phyloP scores from a whole-genome alignment of 2,888 invertebrate species.

The Rhopalosiphum nymphaeae region DNA sequence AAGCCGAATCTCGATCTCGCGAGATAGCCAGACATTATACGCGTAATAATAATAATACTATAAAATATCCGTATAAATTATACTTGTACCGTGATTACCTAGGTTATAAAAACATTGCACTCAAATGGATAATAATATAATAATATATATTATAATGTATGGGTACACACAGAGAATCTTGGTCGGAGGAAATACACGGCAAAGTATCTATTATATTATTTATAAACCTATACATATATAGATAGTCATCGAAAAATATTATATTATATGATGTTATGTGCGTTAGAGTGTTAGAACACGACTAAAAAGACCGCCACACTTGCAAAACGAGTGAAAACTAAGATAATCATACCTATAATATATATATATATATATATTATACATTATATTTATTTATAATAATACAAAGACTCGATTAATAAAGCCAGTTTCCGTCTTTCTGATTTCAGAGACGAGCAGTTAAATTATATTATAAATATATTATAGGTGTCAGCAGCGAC shows the following conservation, averaged over 20 bases:
- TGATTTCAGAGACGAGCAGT: not conserved
- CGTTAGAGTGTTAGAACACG: constrained; percentile 6
- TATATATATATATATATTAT: constrained; percentile 1
- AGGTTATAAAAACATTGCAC: not conserved
- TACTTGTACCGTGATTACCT: not conserved
- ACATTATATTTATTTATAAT: not conserved
- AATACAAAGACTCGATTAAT: not conserved
- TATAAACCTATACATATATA: not conserved
- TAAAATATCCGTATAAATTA: not conserved
- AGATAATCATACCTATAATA: not conserved
- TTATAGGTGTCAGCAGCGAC: not conserved
- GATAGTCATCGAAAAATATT: not conserved
- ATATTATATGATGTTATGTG: not conserved
- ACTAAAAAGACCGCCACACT: not conserved
- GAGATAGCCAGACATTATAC: not conserved
- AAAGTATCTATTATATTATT: not conserved
- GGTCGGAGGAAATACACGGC: not conserved
- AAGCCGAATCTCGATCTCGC: not conserved
- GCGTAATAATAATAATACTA: not conserved
- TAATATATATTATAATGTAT: not conserved
- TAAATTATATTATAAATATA: not conserved
- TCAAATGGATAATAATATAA: not conserved
- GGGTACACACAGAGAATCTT: not conserved
- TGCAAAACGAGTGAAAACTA: constrained; percentile 39
- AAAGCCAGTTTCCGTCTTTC: not conserved